Percentiles rank a stretch among this genome's conserved stretches.
phyloP scores from a whole-genome alignment of 2,113 vertebrate genomes.

The Sphaerodactylus townsendi region DNA sequence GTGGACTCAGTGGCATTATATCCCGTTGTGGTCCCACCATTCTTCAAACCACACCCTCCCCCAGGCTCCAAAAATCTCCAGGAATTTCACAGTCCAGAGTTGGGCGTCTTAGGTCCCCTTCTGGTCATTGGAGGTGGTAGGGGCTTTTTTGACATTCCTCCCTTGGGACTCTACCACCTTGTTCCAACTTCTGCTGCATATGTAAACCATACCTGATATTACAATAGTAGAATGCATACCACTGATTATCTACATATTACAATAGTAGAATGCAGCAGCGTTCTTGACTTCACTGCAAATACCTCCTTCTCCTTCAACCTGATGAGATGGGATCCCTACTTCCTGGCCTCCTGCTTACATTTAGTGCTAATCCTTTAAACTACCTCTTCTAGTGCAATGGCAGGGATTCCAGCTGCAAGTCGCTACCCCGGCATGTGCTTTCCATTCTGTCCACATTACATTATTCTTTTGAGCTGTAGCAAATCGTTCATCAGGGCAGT shows the following conservation, averaged over 20 bases:
- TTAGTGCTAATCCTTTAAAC: neutral
- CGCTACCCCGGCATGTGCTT: neutral
- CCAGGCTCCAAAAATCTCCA: no score
- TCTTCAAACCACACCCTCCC: no score
- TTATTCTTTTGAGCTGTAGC: neutral
- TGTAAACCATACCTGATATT: neutral
- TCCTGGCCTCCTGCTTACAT: neutral
- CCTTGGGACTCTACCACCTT: no score
- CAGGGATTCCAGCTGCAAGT: neutral
- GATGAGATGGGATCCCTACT: neutral
- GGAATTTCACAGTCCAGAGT: no score
- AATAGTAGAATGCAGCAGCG: neutral
- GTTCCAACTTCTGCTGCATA: neutral
- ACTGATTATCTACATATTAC: neutral
- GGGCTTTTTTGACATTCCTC: neutral
- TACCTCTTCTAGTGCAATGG: neutral
- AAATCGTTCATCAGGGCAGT: conserved; percentile 7
- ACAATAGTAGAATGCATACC: neutral
- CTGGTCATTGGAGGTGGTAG: neutral
- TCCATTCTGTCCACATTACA: neutral
- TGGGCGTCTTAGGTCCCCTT: no score
- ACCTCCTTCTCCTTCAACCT: neutral
- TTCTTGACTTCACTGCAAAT: neutral
- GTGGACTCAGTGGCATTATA: no score
- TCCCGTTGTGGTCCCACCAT: no score